phyloP scores from a whole-genome alignment of 2,113 vertebrate genomes.

The Menidia beryllina region DNA sequence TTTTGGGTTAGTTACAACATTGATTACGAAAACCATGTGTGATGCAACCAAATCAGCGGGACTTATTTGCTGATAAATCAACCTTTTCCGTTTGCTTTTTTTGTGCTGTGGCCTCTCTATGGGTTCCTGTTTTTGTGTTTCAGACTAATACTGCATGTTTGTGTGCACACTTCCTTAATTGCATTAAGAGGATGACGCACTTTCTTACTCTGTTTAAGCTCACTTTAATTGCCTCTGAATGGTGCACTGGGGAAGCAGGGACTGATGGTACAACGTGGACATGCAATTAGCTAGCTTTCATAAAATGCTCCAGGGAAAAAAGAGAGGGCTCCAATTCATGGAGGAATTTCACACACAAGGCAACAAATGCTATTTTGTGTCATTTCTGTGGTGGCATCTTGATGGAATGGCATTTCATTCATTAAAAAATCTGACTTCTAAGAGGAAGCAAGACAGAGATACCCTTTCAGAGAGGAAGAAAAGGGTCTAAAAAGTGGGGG shows the following conservation, averaged over 20 bases:
- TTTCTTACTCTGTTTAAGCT: constrained; percentile 85
- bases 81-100: constrained; percentile 42
- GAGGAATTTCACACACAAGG: constrained; percentile 77
- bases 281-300: constrained; percentile 81
- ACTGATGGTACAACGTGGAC: constrained; percentile 74
- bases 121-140: constrained; percentile 69
- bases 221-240: constrained; percentile 87
- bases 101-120: constrained; percentile 34
- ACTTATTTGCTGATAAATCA: constrained; percentile 50
- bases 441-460: constrained; percentile 60
- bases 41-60: constrained; percentile 39
- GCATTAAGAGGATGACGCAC: constrained; percentile 86
- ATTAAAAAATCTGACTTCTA: constrained; percentile 73
- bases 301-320: constrained; percentile 66
- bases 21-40: constrained; percentile 22
- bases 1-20: constrained; percentile 8
- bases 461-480: constrained; percentile 53
- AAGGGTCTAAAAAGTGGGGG: constrained; percentile 39
- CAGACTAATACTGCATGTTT: constrained; percentile 69
- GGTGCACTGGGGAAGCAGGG: constrained; percentile 72
- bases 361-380: constrained; percentile 78
- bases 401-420: constrained; percentile 80
- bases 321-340: constrained; percentile 70
- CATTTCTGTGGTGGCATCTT: constrained; percentile 72
- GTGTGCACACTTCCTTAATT: constrained; percentile 82